These are phyloP conservation scores for Sebastes taczanowskii DNA, from an alignment of 2,797 vertebrate species.

Conservation along the genomic window DNA sequence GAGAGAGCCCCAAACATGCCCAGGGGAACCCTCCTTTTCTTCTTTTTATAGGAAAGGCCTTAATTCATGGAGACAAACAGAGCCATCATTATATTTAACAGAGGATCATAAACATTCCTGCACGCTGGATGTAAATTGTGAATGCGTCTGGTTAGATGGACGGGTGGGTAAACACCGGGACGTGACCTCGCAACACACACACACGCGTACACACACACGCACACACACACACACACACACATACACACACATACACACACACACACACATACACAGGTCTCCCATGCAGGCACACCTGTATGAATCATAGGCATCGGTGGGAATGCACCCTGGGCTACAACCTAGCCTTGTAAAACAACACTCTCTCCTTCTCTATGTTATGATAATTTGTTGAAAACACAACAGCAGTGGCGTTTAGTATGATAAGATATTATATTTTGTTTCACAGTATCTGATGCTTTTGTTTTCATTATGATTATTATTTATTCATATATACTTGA, in stretches of 20 bases:
- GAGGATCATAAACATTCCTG: slow-evolving; percentile 74
- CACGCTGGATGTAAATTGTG: slow-evolving; percentile 46
- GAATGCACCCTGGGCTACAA: slow-evolving; percentile 36
- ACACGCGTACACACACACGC: background rate
- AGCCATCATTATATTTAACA: slow-evolving; percentile 72
- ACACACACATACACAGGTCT: background rate
- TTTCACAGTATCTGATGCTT: background rate
- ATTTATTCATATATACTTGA: background rate
- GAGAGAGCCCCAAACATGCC: slow-evolving; percentile 50
- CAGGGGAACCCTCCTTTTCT: slow-evolving; percentile 61
- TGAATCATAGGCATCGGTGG: slow-evolving; percentile 23
- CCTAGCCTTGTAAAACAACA: slow-evolving; percentile 17
- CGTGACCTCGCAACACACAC: slow-evolving; percentile 29
- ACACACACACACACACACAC: background rate
- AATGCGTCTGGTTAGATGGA: slow-evolving; percentile 45
- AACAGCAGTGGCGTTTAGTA: background rate
- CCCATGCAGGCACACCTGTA: slow-evolving; percentile 46
- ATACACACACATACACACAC: background rate
- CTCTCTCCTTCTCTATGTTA: background rate
- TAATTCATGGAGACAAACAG: slow-evolving; percentile 69
- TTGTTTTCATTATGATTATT: background rate
- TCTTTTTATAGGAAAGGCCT: slow-evolving; percentile 67
- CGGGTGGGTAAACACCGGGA: slow-evolving; percentile 37
- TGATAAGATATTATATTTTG: background rate
- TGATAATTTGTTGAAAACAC: background rate